Conservation (phyloP, 2,113 vertebrate species). For the Istiophorus platypterus region DNA sequence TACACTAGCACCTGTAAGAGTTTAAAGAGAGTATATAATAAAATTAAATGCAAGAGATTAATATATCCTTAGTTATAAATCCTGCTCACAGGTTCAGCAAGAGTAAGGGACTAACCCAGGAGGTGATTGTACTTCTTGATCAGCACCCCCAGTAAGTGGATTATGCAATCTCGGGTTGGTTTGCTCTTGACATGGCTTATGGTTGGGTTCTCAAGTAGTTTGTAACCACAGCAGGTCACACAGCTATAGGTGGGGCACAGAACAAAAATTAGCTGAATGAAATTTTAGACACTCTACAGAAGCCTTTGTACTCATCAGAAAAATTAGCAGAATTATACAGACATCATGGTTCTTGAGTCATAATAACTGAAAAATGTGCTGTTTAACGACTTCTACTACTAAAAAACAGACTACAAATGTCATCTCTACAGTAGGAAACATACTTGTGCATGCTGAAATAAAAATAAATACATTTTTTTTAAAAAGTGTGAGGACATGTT, state of each 20-base stretch:
- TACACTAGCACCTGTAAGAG: conserved; percentile 87
- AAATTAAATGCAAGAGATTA: too few species aligned
- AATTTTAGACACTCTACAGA: too few species aligned
- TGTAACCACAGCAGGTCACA: conserved; percentile 93
- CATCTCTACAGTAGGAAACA: not conserved
- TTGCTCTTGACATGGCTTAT: conserved; percentile 91
- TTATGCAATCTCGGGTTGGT: conserved; percentile 86
- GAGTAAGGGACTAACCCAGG: conserved; percentile 85
- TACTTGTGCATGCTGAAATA: not conserved
- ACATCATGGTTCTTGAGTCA: not conserved
- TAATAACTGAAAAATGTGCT: not conserved
- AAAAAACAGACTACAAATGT: not conserved
- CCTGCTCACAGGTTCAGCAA: not conserved
- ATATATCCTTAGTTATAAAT: not conserved
- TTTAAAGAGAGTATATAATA: not conserved
- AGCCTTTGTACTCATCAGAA: not conserved
- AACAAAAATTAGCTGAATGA: not conserved
- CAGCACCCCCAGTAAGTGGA: conserved; percentile 89
- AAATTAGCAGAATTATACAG: not conserved
- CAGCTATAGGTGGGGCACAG: conserved; percentile 81
- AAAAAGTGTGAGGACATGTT: conserved; percentile 5
- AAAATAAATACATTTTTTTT: too few species aligned
- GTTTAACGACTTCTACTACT: not conserved
- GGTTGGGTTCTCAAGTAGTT: conserved; percentile 92
- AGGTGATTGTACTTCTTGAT: conserved; percentile 91